A percentile compares a stretch with the other conserved stretches of the same genome.
Conservation (phyloP, 2,888 invertebrate genomes). For the Blastobasis lacticolella region DNA sequence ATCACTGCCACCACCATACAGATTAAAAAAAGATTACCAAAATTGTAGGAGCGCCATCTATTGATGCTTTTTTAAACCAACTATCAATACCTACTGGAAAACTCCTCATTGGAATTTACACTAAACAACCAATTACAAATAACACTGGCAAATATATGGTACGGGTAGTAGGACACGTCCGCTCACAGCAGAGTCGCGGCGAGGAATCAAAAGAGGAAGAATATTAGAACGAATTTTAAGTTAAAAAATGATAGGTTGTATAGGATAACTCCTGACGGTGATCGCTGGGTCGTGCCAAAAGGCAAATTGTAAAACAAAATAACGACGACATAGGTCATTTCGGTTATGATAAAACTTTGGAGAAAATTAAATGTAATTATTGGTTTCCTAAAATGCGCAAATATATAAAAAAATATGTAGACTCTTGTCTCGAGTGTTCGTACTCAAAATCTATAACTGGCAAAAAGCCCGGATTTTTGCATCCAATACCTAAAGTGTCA, state of each 20-base stretch:
- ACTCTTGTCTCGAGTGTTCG: conserved; percentile 12
- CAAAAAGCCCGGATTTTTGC: conserved; percentile 10
- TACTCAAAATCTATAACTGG: conserved; percentile 5
- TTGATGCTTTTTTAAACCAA: too few species aligned
- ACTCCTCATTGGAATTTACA: too few species aligned
- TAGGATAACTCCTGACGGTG: conserved; percentile 6
- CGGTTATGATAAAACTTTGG: conserved; percentile 9
- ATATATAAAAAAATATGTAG: conserved; percentile 13
- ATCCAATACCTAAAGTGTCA: conserved; percentile 15
- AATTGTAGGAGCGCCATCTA: too few species aligned
- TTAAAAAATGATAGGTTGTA: conserved; percentile 7
- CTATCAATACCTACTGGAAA: too few species aligned
- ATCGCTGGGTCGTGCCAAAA: conserved; percentile 12
- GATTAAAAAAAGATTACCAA: too few species aligned
- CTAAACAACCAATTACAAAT: too few species aligned
- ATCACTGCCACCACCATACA: too few species aligned
- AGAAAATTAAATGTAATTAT: conserved; percentile 7
- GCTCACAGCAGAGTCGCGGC: too few species aligned
- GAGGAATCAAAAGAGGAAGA: too few species aligned
- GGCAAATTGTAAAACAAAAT: conserved; percentile 9
- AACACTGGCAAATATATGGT: too few species aligned
- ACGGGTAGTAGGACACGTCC: too few species aligned
- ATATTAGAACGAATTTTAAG: conserved; percentile 6
- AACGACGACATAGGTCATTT: conserved; percentile 15
- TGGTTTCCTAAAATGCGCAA: conserved; percentile 15